phyloP scores from a whole-genome alignment of 2,113 vertebrate genomes.

The Sylvia atricapilla region DNA sequence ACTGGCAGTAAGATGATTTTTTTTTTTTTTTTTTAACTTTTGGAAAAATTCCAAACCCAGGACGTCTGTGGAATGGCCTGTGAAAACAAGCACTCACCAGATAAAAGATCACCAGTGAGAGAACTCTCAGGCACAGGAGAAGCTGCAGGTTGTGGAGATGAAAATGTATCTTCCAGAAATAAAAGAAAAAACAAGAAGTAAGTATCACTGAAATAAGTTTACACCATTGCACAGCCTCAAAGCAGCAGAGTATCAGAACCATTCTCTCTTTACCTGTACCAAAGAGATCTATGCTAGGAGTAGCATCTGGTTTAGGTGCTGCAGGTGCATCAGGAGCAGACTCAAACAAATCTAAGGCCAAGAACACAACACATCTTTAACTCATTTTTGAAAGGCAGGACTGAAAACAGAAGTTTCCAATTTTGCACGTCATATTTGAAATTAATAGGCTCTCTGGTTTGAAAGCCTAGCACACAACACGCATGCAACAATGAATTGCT shows the following conservation, averaged over 20 bases:
- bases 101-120: conserved; percentile 91
- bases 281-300: conserved; percentile 99
- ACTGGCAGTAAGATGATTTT: background rate
- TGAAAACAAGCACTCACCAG: conserved; percentile 82
- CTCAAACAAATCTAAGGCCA: conserved; percentile 99
- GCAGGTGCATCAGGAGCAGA: conserved; percentile 89
- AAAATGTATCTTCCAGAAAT: conserved; percentile 90
- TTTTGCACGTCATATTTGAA: background rate
- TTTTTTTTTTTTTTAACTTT: background rate
- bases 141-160: conserved; percentile 90
- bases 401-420: background rate
- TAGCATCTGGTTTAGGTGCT: conserved; percentile 91
- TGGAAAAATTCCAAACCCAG: background rate
- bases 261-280: conserved; percentile 87
- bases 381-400: conserved; percentile 28
- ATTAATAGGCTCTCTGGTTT: conserved; percentile 13
- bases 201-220: conserved; percentile 48
- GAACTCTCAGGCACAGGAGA: conserved; percentile 92
- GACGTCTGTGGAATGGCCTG: background rate
- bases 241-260: conserved; percentile 53
- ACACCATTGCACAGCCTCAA: conserved; percentile 54
- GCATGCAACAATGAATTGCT: conserved; percentile 46
- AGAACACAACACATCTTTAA: conserved; percentile 86
- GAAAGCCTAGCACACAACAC: conserved; percentile 43
- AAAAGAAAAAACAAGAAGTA: conserved; percentile 73